phyloP scores from a whole-genome alignment of 2,797 vertebrate genomes.

The Fratercula arctica region DNA sequence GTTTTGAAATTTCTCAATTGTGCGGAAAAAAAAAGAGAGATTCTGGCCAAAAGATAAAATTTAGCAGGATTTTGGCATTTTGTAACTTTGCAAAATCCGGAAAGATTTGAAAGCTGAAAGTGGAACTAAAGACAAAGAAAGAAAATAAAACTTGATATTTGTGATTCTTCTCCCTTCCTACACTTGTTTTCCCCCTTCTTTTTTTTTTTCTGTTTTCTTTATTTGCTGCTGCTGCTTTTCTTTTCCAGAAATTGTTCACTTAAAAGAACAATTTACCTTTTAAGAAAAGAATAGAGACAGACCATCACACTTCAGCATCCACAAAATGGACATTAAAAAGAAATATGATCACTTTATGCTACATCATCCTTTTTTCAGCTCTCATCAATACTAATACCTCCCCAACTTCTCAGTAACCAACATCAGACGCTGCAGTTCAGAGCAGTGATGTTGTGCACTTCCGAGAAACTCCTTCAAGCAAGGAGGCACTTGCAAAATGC shows the following conservation, averaged over 20 bases:
- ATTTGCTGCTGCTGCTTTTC: background rate
- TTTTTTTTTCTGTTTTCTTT: no score
- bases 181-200: background rate
- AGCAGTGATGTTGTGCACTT: background rate
- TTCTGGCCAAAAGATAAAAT: background rate
- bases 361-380: background rate
- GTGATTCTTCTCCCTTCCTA: background rate
- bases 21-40: accelerated
- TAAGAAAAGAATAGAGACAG: background rate
- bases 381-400: background rate
- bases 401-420: background rate
- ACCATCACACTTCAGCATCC: background rate
- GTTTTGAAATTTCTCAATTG: background rate
- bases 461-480: background rate
- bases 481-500: background rate
- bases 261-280: background rate
- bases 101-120: background rate
- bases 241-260: background rate
- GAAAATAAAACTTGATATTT: background rate
- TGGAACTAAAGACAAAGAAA: background rate
- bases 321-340: background rate
- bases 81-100: background rate
- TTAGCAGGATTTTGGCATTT: background rate
- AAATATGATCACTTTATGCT: background rate
- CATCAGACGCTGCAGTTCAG: background rate